A percentile compares a stretch with the other conserved stretches of the same genome.
These are phyloP conservation scores for Melanerpes formicivorus DNA, from an alignment of 2,113 vertebrate genomes.

Conservation along the genomic window DNA sequence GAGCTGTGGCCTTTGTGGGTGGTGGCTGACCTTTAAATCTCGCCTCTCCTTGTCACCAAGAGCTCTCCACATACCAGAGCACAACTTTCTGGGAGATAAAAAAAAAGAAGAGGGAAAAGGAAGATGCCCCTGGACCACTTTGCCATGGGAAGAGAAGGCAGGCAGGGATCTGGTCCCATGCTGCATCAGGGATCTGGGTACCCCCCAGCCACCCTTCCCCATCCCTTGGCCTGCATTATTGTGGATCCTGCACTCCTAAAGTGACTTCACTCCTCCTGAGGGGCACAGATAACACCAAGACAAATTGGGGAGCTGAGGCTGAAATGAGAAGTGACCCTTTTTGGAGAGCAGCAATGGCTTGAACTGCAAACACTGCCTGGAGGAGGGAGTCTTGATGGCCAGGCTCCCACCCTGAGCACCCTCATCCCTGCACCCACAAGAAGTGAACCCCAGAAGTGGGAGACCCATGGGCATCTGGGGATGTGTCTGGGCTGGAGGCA, in stretches of 20 bases:
- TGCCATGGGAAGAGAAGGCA: accelerated
- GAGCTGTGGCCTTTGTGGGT: background rate
- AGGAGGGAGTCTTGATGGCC: background rate
- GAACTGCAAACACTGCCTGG: background rate
- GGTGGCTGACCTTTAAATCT: background rate
- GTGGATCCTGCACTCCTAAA: background rate
- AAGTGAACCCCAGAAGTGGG: background rate
- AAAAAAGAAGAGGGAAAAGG: background rate
- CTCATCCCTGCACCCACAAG: background rate
- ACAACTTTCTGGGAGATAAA: accelerated
- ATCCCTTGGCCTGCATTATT: background rate
- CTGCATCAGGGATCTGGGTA: too few relatives aligned
- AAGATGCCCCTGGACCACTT: background rate
- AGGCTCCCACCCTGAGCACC: background rate
- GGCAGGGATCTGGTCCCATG: background rate
- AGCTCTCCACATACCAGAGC: background rate
- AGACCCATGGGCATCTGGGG: background rate
- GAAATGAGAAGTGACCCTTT: background rate
- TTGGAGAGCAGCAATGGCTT: background rate
- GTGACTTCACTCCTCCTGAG: background rate
- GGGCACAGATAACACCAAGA: background rate
- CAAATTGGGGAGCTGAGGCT: background rate
- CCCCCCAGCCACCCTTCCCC: background rate
- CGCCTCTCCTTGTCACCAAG: background rate
- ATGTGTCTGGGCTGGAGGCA: accelerated